A percentile compares a stretch with the other conserved stretches of the same genome.
Conservation (phyloP, 92 coral and sea anemone genomes). For the Actinostola sp. region DNA sequence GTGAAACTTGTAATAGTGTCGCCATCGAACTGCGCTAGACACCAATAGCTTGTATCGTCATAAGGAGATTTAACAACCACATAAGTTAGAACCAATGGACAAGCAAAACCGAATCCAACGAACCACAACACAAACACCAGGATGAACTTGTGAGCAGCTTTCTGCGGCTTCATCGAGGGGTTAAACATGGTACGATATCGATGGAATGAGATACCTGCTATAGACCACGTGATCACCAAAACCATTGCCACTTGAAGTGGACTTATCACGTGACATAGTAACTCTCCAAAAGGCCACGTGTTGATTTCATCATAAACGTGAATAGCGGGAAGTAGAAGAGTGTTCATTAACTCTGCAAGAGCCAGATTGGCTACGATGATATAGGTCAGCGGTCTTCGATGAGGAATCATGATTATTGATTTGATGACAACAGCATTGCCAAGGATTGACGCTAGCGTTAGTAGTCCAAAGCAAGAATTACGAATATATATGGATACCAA, state of each 20-base stretch:
- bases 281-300: slow-evolving; percentile 16
- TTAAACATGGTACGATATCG: slow-evolving; percentile 34
- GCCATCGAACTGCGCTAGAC: slow-evolving; percentile 27
- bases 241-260: slow-evolving; percentile 35
- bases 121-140: slow-evolving; percentile 39
- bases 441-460: slow-evolving; percentile 40
- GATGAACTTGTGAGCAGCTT: not conserved
- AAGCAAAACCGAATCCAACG: slow-evolving; percentile 17
- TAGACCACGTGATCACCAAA: slow-evolving; percentile 44
- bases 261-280: slow-evolving; percentile 33
- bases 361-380: slow-evolving; percentile 58
- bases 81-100: slow-evolving; percentile 17
- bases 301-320: slow-evolving; percentile 4
- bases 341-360: slow-evolving; percentile 47
- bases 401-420: slow-evolving; percentile 34
- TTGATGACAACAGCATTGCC: slow-evolving; percentile 55
- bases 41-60: slow-evolving; percentile 18
- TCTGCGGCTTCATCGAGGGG: not conserved
- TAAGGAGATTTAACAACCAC: slow-evolving; percentile 23
- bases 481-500: slow-evolving; percentile 20
- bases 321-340: slow-evolving; percentile 40
- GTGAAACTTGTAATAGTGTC: slow-evolving; percentile 7
- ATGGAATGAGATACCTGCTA: slow-evolving; percentile 48
- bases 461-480: slow-evolving; percentile 28
- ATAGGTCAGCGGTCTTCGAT: slow-evolving; percentile 58